Conservation (phyloP, 2,797 vertebrate genomes). For the Pseudopleuronectes americanus region DNA sequence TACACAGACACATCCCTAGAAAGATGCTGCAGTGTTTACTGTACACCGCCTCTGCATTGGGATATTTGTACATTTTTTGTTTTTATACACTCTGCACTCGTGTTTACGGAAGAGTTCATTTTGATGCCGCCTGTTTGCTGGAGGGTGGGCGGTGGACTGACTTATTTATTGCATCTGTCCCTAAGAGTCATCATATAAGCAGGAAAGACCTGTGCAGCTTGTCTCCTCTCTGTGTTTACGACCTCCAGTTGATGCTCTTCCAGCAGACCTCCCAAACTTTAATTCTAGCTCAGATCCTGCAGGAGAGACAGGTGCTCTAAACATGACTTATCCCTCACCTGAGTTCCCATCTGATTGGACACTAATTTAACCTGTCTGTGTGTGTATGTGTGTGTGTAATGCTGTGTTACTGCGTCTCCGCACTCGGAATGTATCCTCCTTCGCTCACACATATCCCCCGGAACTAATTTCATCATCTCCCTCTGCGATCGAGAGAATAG, state of each 20-base stretch:
- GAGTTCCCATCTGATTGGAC: slow-evolving; percentile 35
- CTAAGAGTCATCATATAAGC: slow-evolving; percentile 52
- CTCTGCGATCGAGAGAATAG: slow-evolving; percentile 46
- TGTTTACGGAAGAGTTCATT: slow-evolving; percentile 41
- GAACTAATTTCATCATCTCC: slow-evolving; percentile 68
- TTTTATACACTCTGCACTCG: slow-evolving; percentile 20
- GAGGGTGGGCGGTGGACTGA: slow-evolving; percentile 23
- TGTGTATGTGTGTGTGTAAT: slow-evolving; percentile 1
- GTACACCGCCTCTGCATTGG: slow-evolving; percentile 5
- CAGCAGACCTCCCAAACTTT: slow-evolving; percentile 58
- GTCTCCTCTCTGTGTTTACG: slow-evolving; percentile 66
- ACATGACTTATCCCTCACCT: slow-evolving; percentile 72
- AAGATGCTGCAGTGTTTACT: slow-evolving; percentile 24
- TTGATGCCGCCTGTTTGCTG: slow-evolving; percentile 29
- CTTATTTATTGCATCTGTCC: slow-evolving; percentile 66
- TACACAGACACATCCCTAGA: slow-evolving; percentile 16
- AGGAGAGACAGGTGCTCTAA: slow-evolving; percentile 66
- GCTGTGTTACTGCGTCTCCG: neutral
- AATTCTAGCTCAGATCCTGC: slow-evolving; percentile 52
- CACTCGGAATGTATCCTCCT: slow-evolving; percentile 18
- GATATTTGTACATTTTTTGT: slow-evolving; percentile 13
- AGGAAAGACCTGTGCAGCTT: slow-evolving; percentile 42
- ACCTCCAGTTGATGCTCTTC: slow-evolving; percentile 52
- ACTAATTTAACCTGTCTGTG: slow-evolving; percentile 61
- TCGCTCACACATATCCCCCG: slow-evolving; percentile 28